Base-by-base conservation (phyloP, 2,797 vertebrate species). In the Heliangelus exortis region DNA sequence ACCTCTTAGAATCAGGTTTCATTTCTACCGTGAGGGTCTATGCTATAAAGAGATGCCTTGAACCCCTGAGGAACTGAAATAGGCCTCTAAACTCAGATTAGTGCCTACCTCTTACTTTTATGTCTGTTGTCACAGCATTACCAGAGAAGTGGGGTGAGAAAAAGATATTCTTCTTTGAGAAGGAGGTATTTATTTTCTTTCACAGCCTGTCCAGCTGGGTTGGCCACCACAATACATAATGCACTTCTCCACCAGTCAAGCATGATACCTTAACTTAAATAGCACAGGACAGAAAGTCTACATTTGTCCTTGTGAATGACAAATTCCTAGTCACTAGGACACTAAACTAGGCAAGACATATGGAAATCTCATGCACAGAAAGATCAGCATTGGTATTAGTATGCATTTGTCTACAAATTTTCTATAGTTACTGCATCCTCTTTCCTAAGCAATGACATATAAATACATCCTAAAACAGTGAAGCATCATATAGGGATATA, bases 271-370 rank as follows among this genome's bases (percentile, higher is more conserved):
- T 63, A 86, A 78, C 68, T 79, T 92, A 75, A 92, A 87, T 17
- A 93, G 91, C 61, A 74, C 48, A 71, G 91, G 71, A 86, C 39
- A 63, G 45, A 91, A 81, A 92, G 83, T 71, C 69, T 43, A 15
- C 54, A 0, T 75, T 96, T 48, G 92, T 71, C 92, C 94, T 95
- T 96, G 87, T 67, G 85, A 96, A 92, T 92, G 84, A 95, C 67
- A 80, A 90, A 93, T 74, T 51, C 65, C 55, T 54, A 74, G 59
- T 59, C 85, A 82, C 67, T 58, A 84, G 85, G 80, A 90, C 80
- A 93, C 57, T 85, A 74, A 69, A 67, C 50, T 45, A 86, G 63
- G 72, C 51, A 89, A 92, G 89, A 67, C 80, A 53, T 57, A 91
- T 12, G 47, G 90, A 96, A 91, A 93, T 84, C 87, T 92, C 12